Base-by-base conservation (phyloP, 2,113 vertebrate genomes). In the Catharus bicknelli region DNA sequence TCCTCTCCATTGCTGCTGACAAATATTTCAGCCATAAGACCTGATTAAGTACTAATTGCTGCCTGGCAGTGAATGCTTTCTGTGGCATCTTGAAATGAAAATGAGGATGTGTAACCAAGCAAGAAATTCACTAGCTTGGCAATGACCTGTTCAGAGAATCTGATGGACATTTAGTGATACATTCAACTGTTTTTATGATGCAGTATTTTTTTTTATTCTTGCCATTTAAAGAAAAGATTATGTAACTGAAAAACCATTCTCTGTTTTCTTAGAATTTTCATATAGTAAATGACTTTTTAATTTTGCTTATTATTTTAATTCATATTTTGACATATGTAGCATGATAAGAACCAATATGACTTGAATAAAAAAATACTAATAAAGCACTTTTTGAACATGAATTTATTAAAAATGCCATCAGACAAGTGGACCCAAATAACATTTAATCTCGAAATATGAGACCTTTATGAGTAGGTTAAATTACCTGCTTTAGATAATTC, bases 21-120 rank as follows among this genome's bases (percentile, higher is more conserved):
- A 96, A 95, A 94, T 90, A 91, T 96, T 97, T 95, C 82, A 94
- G 59, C 91, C 93, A 77, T 84, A 95, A 96, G 93, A 95, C 51
- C 84, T 95, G 94, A 96, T 97, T 93, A 95, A 96, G 63, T 82
- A 88, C 67, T 92, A 96, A 97, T 96, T 96, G 84, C 82, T 90
- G 89, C 83, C 69, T 51, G 15, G 81, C 85, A 96, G 53, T 78
- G 38, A 96, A 90, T 89, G 48, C 25, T 91, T 96, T 96, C 80
- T 53, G 26, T 86, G 61, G 67, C 83, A 95, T 86, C 83, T 90
- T 95, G 79, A 97, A 96, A 96, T 89, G 90, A 96, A 96, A 95
- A 96, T 95, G 83, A 95, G 88, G 79, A 76, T 91, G 90, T 76
- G 90, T 94, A 95, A 81, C 83, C 94, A 97, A 86, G 64, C 81